Conservation (phyloP, 2,888 invertebrate genomes). For the Archips xylosteana region DNA sequence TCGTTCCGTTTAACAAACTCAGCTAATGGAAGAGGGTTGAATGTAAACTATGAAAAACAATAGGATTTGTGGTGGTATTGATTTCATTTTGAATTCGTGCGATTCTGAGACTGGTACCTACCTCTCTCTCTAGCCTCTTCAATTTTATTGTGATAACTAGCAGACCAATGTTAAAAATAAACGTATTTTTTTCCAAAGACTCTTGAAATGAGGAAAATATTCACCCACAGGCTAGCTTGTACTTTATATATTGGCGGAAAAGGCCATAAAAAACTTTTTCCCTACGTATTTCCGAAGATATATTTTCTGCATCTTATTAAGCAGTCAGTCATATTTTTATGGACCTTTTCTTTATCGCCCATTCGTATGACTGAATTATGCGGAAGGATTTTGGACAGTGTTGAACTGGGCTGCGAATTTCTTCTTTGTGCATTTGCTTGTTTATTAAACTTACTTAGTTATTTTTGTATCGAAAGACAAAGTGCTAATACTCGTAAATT, state of each 20-base stretch:
- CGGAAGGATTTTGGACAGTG: conserved; percentile 17
- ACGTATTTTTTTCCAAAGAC: no score
- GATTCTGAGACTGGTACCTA: neutral
- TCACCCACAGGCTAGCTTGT: neutral
- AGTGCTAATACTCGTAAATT: no score
- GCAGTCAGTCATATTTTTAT: conserved; percentile 34
- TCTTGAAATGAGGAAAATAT: neutral
- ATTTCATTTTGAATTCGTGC: neutral
- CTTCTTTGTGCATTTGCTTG: neutral
- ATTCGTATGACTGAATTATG: conserved; percentile 29
- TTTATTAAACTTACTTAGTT: neutral
- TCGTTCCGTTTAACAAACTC: conserved; percentile 54
- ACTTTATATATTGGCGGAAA: neutral
- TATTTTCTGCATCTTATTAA: conserved; percentile 21
- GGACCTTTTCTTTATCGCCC: conserved; percentile 24
- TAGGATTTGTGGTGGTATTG: no score
- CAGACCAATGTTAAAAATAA: no score
- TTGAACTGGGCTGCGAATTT: neutral
- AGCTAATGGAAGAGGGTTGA: conserved; percentile 53
- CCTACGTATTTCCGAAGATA: neutral
- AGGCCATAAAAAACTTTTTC: neutral
- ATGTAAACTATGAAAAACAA: neutral
- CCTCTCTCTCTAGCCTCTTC: neutral
- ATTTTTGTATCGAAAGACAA: neutral
- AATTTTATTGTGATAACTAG: neutral